Conservation (phyloP, 2,888 invertebrate species). For the Ophioninae sp. region DNA sequence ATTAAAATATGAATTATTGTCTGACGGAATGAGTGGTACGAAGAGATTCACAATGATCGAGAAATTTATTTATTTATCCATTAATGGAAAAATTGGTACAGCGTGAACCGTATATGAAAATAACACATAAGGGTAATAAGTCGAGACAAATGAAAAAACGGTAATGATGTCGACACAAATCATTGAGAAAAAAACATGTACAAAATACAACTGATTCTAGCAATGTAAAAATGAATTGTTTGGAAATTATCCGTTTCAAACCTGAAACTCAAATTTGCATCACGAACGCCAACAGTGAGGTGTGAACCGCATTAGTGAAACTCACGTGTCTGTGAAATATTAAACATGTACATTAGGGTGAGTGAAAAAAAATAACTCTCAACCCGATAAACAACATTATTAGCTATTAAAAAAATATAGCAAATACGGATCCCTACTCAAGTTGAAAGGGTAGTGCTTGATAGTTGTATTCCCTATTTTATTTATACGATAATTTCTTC, state of each 20-base stretch:
- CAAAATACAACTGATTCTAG: slow-evolving; percentile 56
- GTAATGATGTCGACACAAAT: slow-evolving; percentile 18
- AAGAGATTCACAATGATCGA: slow-evolving; percentile 12
- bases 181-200: slow-evolving; percentile 46
- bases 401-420: neutral
- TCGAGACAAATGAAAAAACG: slow-evolving; percentile 8
- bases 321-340: slow-evolving; percentile 8
- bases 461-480: neutral
- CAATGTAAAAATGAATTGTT: slow-evolving; percentile 58
- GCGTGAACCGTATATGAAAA: slow-evolving; percentile 10
- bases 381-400: neutral
- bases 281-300: neutral
- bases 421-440: neutral
- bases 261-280: slow-evolving; percentile 1
- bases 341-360: slow-evolving; percentile 11
- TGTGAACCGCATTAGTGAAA: slow-evolving; percentile 26
- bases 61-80: slow-evolving; percentile 54
- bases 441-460: neutral
- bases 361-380: neutral
- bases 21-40: neutral
- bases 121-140: neutral
- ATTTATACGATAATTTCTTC: neutral
- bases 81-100: slow-evolving; percentile 37
- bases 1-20: neutral
- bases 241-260: slow-evolving; percentile 12